These are phyloP conservation scores for Yoshiicerus persimilis DNA, from an alignment of 1,140 invertebrate species.

Conservation along the genomic window DNA sequence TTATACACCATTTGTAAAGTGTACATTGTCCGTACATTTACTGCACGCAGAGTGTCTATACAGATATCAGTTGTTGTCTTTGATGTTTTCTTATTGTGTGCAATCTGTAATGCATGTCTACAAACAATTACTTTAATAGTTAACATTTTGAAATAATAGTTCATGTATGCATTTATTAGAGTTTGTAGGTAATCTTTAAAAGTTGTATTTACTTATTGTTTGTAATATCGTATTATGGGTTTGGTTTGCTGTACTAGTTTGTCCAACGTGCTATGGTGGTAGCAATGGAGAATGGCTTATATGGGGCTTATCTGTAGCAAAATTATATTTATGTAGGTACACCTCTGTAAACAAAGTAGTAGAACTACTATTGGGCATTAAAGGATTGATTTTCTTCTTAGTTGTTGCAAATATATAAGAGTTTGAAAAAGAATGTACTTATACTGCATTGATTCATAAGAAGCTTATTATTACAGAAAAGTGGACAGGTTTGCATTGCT, in stretches of 20 bases:
- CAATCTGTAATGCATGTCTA: neutral
- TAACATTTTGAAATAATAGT: neutral
- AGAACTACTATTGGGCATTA: too few species aligned
- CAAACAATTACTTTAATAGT: neutral
- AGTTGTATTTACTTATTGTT: neutral
- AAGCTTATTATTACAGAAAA: neutral
- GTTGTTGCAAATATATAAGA: neutral
- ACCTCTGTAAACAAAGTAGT: too few species aligned
- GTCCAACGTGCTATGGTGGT: too few species aligned
- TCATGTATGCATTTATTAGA: neutral
- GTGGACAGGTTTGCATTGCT: neutral
- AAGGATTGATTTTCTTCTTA: too few species aligned
- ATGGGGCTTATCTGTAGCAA: too few species aligned
- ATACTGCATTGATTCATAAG: neutral
- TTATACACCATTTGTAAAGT: neutral
- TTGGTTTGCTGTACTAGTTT: neutral
- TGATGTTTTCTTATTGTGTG: neutral
- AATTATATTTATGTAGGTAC: too few species aligned
- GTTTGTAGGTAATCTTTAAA: neutral
- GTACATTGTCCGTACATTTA: too few species aligned
- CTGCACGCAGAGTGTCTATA: neutral
- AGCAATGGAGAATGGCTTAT: too few species aligned
- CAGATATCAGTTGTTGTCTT: neutral
- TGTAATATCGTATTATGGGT: neutral
- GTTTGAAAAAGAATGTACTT: neutral